Evolutionary conservation across 2,888 invertebrate genomes (phyloP), one percentile per base, ranked within the genome.

Genomic region (Rapana venosa): DNA sequence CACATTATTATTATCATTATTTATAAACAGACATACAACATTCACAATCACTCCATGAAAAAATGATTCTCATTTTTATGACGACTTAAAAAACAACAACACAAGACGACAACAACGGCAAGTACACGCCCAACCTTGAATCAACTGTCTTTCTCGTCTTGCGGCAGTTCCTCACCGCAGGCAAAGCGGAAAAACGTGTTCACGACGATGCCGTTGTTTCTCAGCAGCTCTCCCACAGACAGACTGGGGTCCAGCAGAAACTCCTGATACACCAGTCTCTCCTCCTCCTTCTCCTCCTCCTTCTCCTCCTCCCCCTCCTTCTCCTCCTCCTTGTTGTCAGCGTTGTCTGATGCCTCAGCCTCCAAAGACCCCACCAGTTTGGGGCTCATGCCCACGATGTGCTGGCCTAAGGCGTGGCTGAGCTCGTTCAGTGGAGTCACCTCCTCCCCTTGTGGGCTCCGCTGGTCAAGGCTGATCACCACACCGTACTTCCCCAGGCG

Each of bases 111-210:
- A 47, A 8, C 8, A 47, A 47, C 47, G n/a, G n/a, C n/a, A n/a
- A n/a, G n/a, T n/a, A 47, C 2, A 47, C 47, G 2, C 47, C 47
- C 47, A 47, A 47, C 47, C 8, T 47, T 47, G 47, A 47, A 47
- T 79, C 77, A 79, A 32, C 77, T 79, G 36, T 88, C 47, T 77
- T 77, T 90, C 91, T 83, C 90, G 74, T 93, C 93, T 87, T 92
- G 91, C 5, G 91, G 84, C 61, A 94, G 81, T 47, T 93, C 94
- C 90, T 96, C 98, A 0, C 99, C 99, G 96, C 98, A 98, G 95
- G 98, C 98, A 96, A 98, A 98, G 91, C 99, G 97, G 91, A 97
- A 97, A 96, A 98, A 99, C 96, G 98, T 98, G 17, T 98, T 94
- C 35, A 99, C 96, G 95, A 94, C 93, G n/a, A 96, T 93, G 74